Evolutionary conservation across 2,113 vertebrate genomes (phyloP).

Genomic region (Periophthalmodon schlosseri): DNA sequence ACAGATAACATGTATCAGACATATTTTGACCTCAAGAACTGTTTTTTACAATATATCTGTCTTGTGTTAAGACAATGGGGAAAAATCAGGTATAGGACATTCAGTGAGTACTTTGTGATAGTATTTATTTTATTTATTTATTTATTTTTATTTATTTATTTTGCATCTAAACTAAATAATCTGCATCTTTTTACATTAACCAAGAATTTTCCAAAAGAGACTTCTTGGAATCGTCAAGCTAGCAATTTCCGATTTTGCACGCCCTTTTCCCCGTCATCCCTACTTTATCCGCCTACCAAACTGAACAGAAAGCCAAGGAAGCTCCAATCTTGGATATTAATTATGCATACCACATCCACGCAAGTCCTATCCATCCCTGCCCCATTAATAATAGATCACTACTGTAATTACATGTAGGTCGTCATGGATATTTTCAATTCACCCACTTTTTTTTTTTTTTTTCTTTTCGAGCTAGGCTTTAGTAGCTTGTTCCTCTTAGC

Average conservation of each 20-base stretch:
- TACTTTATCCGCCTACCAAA: constrained; percentile 7
- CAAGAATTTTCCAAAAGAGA: neutral
- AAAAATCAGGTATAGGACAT: too few relatives aligned
- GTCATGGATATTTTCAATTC: constrained; percentile 62
- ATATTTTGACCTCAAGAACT: too few relatives aligned
- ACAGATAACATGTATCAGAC: too few relatives aligned
- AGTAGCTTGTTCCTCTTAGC: constrained; percentile 15
- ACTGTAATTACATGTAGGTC: constrained; percentile 67
- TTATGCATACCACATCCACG: constrained; percentile 71
- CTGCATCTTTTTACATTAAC: neutral
- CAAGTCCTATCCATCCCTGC: constrained; percentile 58
- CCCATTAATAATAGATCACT: constrained; percentile 70
- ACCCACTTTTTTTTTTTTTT: neutral
- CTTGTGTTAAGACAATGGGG: too few relatives aligned
- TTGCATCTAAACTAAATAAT: too few relatives aligned
- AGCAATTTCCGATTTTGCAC: constrained; percentile 5
- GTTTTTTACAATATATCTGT: too few relatives aligned
- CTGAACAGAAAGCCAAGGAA: constrained; percentile 43
- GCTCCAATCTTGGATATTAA: constrained; percentile 58
- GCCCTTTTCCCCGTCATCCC: neutral
- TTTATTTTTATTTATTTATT: too few relatives aligned
- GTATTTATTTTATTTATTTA: too few relatives aligned
- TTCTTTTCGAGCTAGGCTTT: neutral
- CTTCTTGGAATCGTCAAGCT: constrained; percentile 7
- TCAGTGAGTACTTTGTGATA: too few relatives aligned